Evolutionary conservation across 2,113 vertebrate genomes (phyloP).

Genomic region (Beaufortia kweichowensis): DNA sequence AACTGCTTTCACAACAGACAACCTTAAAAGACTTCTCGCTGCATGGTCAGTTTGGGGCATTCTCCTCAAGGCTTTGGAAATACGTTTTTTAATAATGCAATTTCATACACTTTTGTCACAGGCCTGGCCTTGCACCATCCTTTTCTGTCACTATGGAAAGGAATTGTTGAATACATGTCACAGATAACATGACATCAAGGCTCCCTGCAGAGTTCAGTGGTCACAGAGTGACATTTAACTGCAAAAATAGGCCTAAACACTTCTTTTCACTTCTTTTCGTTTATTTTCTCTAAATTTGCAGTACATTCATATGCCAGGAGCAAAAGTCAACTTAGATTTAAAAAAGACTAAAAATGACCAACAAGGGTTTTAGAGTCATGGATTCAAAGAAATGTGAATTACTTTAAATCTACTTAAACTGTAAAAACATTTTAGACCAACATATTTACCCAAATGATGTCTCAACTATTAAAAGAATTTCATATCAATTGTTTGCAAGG

Average conservation of each 20-base stretch:
- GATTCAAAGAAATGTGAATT: too few species aligned
- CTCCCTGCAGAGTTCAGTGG: slow-evolving; percentile 63
- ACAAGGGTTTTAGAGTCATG: too few species aligned
- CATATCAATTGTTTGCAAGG: too few species aligned
- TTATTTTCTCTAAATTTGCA: not conserved
- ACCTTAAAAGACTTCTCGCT: not conserved
- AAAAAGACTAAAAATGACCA: too few species aligned
- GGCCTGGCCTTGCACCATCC: slow-evolving; percentile 62
- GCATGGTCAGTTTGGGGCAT: not conserved
- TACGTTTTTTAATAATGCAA: slow-evolving; percentile 65
- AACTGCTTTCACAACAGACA: not conserved
- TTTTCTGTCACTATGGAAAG: slow-evolving; percentile 62
- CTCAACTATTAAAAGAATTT: too few species aligned
- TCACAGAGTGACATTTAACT: not conserved
- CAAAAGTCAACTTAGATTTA: too few species aligned
- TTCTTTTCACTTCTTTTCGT: not conserved
- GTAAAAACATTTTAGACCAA: too few species aligned
- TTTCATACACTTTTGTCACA: slow-evolving; percentile 73
- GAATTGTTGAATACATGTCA: slow-evolving; percentile 63
- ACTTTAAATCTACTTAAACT: too few species aligned
- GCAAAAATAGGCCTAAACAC: not conserved
- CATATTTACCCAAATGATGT: too few species aligned
- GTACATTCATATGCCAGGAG: not conserved
- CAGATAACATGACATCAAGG: slow-evolving; percentile 48
- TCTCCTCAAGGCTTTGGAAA: slow-evolving; percentile 58